These are phyloP conservation scores for Apantesis nais DNA, from an alignment of 2,888 invertebrate species.

Conservation along the genomic window DNA sequence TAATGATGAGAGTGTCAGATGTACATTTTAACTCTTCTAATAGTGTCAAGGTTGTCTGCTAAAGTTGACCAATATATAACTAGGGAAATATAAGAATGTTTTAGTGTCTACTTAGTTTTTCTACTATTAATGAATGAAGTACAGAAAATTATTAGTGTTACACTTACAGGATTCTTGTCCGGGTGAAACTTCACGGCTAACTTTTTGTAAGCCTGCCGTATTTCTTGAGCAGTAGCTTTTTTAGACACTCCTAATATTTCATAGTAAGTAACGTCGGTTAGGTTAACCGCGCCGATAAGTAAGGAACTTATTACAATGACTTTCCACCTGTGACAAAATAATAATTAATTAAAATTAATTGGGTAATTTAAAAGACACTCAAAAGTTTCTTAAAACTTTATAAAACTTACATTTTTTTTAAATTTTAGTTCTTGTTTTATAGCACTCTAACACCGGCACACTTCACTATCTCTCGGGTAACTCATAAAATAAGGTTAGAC, in stretches of 20 bases:
- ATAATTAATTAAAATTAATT: background rate
- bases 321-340: conserved; percentile 60
- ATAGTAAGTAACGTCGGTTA: conserved; percentile 81
- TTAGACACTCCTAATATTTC: conserved; percentile 88
- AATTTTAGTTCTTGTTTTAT: background rate
- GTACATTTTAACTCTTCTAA: background rate
- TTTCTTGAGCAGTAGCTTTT: conserved; percentile 89
- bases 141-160: background rate
- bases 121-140: background rate
- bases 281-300: conserved; percentile 59
- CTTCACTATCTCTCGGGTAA: background rate
- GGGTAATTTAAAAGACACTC: background rate
- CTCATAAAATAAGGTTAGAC: conserved; percentile 24
- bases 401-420: conserved; percentile 43
- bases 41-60: background rate
- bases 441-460: background rate
- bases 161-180: conserved; percentile 88
- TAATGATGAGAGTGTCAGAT: too few relatives aligned
- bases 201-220: conserved; percentile 92
- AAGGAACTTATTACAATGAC: conserved; percentile 52
- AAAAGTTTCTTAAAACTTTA: conserved; percentile 9
- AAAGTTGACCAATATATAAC: background rate
- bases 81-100: background rate
- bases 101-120: background rate
- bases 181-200: conserved; percentile 91